phyloP scores from a whole-genome alignment of 2,113 vertebrate genomes.

The Riparia riparia region DNA sequence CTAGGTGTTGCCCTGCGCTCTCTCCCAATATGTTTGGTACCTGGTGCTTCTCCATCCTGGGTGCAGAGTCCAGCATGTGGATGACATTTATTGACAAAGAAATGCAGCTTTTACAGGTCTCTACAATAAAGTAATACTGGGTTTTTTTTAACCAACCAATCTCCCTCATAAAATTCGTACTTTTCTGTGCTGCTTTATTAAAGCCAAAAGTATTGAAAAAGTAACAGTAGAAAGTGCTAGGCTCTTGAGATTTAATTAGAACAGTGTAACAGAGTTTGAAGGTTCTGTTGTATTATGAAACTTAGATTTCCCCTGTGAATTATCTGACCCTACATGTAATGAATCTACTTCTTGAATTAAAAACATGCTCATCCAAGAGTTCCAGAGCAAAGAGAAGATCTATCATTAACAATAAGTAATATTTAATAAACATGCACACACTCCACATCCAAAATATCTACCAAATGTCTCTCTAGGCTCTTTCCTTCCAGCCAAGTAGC shows the following conservation, averaged over 20 bases:
- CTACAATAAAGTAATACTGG: background rate
- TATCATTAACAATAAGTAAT: slow-evolving; percentile 9
- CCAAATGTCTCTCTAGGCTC: background rate
- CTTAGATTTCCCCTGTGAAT: background rate
- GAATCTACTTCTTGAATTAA: background rate
- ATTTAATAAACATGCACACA: background rate
- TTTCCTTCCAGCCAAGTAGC: background rate
- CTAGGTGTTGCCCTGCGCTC: background rate
- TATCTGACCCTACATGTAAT: background rate
- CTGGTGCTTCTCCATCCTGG: background rate
- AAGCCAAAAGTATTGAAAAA: background rate
- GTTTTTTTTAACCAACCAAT: background rate
- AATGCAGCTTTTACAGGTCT: background rate
- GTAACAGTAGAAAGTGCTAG: background rate
- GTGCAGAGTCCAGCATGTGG: background rate
- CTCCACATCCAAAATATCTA: background rate
- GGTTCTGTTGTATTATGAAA: background rate
- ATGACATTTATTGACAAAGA: background rate
- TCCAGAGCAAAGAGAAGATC: background rate
- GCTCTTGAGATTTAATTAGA: background rate
- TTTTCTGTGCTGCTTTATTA: background rate
- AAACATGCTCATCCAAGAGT: background rate
- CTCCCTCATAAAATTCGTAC: background rate
- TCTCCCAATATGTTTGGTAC: background rate
- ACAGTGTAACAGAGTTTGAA: background rate